These are phyloP conservation scores for Torymus tubicola DNA, from an alignment of 2,888 invertebrate species.

Conservation along the genomic window DNA sequence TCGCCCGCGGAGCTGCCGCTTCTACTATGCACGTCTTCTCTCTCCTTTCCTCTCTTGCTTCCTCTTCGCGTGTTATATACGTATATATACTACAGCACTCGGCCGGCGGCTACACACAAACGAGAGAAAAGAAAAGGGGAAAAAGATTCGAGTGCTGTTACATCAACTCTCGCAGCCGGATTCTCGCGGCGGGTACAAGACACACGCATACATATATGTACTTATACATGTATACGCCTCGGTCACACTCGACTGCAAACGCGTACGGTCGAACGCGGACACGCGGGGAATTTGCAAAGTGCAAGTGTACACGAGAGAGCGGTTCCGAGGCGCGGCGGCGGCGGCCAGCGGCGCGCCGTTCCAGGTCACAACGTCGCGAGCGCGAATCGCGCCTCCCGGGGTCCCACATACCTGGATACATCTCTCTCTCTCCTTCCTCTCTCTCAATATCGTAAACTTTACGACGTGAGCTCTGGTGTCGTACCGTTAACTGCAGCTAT, in stretches of 20 bases:
- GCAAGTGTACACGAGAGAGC: conserved; percentile 22
- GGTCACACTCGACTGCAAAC: conserved; percentile 11
- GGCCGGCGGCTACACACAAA: no score
- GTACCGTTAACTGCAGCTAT: conserved; percentile 26
- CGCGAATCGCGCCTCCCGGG: conserved; percentile 17
- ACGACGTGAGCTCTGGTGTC: conserved; percentile 16
- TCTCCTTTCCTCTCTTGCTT: no score
- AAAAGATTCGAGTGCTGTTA: conserved; percentile 26
- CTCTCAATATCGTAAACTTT: conserved; percentile 30
- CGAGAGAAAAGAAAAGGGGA: not conserved
- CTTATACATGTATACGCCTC: not conserved
- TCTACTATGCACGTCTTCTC: no score
- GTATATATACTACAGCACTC: not conserved
- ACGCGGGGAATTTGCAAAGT: conserved; percentile 29
- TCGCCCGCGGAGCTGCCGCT: not conserved
- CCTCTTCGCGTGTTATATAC: not conserved
- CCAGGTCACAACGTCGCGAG: conserved; percentile 19
- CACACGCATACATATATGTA: no score
- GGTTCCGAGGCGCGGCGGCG: conserved; percentile 16
- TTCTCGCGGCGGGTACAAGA: not conserved
- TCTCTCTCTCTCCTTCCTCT: not conserved
- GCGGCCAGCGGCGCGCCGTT: not conserved
- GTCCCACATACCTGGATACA: conserved; percentile 23
- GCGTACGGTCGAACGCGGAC: not conserved
- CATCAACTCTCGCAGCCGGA: conserved; percentile 21